Percentiles rank a stretch among this genome's conserved stretches.
Evolutionary conservation across 1,140 invertebrate species (phyloP).

Genomic region (Bactericera cockerelli): DNA sequence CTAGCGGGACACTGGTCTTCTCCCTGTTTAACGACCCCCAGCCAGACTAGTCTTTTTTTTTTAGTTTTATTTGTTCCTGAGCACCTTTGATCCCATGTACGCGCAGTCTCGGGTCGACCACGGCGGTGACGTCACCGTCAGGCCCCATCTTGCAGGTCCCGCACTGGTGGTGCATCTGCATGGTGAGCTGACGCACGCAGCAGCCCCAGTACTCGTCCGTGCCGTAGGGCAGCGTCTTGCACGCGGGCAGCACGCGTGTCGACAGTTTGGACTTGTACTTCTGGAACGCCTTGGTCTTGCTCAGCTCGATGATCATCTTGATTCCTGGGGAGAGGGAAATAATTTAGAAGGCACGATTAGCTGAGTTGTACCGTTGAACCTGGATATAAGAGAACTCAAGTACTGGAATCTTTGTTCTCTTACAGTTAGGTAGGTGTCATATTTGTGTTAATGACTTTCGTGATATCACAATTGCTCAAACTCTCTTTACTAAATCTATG

Average conservation of each 20-base stretch:
- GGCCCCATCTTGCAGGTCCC: constrained; percentile 44
- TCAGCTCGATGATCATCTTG: constrained; percentile 23
- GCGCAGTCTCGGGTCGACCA: constrained; percentile 30
- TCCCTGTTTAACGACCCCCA: too few species aligned
- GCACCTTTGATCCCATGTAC: constrained; percentile 19
- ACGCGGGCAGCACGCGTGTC: constrained; percentile 45
- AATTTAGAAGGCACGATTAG: too few species aligned
- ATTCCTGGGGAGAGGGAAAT: constrained; percentile 10
- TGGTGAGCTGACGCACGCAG: constrained; percentile 43
- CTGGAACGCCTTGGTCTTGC: constrained; percentile 26
- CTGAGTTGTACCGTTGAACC: too few species aligned
- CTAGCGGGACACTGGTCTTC: too few species aligned
- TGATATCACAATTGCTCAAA: too few species aligned
- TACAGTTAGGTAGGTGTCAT: too few species aligned
- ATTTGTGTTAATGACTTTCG: too few species aligned
- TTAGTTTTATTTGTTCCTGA: too few species aligned
- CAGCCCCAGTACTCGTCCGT: constrained; percentile 61
- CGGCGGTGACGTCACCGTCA: constrained; percentile 29
- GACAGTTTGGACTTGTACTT: constrained; percentile 41
- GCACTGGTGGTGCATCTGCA: constrained; percentile 60
- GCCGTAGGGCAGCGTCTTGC: constrained; percentile 38
- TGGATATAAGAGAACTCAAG: too few species aligned
- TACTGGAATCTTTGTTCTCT: too few species aligned
- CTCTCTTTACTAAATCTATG: too few species aligned
- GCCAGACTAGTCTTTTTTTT: too few species aligned